These are phyloP conservation scores for Calidris pygmaea DNA, from an alignment of 2,113 vertebrate species.

Conservation along the genomic window DNA sequence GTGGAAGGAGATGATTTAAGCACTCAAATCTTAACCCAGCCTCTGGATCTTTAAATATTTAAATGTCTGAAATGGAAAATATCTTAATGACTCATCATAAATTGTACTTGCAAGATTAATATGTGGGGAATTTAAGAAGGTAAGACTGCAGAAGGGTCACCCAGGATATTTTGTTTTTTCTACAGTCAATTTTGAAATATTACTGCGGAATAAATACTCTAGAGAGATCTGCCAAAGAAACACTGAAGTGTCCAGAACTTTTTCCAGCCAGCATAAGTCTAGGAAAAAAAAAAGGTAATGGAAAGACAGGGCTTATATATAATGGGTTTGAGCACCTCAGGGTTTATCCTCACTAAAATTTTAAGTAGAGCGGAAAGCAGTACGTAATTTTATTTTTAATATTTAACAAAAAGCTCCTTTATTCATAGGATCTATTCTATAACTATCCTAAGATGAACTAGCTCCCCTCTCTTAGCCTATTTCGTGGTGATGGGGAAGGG, in stretches of 20 bases:
- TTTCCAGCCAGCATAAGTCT: neutral
- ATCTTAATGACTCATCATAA: neutral
- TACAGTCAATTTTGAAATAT: neutral
- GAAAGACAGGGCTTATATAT: neutral
- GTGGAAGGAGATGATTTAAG: neutral
- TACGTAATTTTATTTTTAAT: neutral
- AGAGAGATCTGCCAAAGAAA: neutral
- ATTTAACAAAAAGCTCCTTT: neutral
- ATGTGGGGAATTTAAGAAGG: neutral
- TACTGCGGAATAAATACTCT: neutral
- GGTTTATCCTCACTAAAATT: neutral
- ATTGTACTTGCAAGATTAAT: neutral
- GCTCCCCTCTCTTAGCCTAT: neutral
- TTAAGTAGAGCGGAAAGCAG: neutral
- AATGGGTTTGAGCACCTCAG: neutral
- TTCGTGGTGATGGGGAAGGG: neutral
- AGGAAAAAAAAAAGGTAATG: neutral
- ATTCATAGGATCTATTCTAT: neutral
- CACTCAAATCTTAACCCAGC: neutral
- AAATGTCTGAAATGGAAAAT: neutral
- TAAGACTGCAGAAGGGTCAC: neutral
- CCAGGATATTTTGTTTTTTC: neutral
- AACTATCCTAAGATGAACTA: neutral
- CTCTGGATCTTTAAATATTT: neutral
- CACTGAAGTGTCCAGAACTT: neutral